Evolutionary conservation across 2,797 vertebrate species (phyloP).

Genomic region (Rhadinocentrus ornatus): DNA sequence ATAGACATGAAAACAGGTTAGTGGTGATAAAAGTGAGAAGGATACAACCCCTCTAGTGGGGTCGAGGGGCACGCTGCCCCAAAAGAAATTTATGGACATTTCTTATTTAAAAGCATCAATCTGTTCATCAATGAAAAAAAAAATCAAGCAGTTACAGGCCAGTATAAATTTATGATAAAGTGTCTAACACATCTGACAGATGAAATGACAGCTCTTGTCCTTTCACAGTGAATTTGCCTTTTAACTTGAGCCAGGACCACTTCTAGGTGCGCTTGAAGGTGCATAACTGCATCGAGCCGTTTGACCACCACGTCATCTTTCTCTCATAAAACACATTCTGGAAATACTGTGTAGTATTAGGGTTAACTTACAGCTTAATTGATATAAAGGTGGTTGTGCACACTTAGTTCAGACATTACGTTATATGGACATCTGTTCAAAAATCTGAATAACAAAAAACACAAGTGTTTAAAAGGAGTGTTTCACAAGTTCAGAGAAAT

Average conservation of each 20-base stretch:
- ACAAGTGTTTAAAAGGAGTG: neutral
- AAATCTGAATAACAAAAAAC: neutral
- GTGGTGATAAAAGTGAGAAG: too few species aligned
- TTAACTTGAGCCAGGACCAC: neutral
- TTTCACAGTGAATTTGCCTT: too few species aligned
- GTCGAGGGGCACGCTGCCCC: too few species aligned
- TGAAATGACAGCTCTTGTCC: too few species aligned
- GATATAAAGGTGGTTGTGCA: neutral
- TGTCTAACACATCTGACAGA: too few species aligned
- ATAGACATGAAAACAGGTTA: too few species aligned
- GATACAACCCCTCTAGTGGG: too few species aligned
- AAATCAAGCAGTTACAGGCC: too few species aligned
- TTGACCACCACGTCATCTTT: neutral
- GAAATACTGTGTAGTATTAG: neutral
- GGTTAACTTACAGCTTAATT: neutral
- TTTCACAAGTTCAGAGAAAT: neutral
- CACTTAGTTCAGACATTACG: neutral
- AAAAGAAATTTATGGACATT: too few species aligned
- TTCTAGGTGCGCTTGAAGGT: neutral
- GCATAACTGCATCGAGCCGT: neutral
- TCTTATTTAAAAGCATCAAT: too few species aligned
- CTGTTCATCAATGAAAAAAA: too few species aligned
- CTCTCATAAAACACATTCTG: neutral
- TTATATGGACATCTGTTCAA: neutral
- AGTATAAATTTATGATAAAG: too few species aligned